These are phyloP conservation scores for Glandiceps talaboti DNA, from an alignment of 53 echinoderm and acorn worm species.

Conservation along the genomic window DNA sequence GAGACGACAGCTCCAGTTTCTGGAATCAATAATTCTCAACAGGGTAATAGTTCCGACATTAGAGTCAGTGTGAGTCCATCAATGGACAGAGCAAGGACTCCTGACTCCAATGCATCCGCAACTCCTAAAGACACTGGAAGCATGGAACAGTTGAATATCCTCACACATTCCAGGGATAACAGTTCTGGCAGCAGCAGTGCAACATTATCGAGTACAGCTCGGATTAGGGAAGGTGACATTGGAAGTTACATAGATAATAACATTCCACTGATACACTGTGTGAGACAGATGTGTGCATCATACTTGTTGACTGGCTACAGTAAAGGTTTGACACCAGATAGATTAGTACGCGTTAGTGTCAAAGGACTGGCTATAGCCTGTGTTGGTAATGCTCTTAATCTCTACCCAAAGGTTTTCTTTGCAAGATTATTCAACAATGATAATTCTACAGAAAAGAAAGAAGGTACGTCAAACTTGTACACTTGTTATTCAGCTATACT, in stretches of 20 bases:
- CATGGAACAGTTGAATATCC: neutral
- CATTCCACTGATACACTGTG: slow-evolving; percentile 54
- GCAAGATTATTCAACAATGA: slow-evolving; percentile 52
- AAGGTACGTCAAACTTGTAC: no score
- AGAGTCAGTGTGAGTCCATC: neutral
- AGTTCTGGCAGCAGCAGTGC: neutral
- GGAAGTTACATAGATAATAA: slow-evolving; percentile 85
- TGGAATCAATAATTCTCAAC: neutral
- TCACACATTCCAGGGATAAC: neutral
- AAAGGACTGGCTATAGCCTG: slow-evolving; percentile 76
- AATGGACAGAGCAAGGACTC: neutral
- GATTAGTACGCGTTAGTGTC: slow-evolving; percentile 68
- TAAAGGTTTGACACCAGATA: slow-evolving; percentile 51
- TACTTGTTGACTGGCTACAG: slow-evolving; percentile 76
- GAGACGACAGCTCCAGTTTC: neutral
- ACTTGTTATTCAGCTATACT: no score
- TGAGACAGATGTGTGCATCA: slow-evolving; percentile 61
- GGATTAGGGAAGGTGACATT: slow-evolving; percentile 8
- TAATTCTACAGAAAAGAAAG: slow-evolving; percentile 19
- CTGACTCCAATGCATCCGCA: neutral
- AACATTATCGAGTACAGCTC: neutral
- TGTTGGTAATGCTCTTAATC: slow-evolving; percentile 44
- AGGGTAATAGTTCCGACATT: neutral
- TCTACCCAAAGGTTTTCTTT: slow-evolving; percentile 71
- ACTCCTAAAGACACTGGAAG: neutral